A percentile compares a stretch with the other conserved stretches of the same genome.
phyloP scores from a whole-genome alignment of 1,140 invertebrate species.

The Pantala flavescens region DNA sequence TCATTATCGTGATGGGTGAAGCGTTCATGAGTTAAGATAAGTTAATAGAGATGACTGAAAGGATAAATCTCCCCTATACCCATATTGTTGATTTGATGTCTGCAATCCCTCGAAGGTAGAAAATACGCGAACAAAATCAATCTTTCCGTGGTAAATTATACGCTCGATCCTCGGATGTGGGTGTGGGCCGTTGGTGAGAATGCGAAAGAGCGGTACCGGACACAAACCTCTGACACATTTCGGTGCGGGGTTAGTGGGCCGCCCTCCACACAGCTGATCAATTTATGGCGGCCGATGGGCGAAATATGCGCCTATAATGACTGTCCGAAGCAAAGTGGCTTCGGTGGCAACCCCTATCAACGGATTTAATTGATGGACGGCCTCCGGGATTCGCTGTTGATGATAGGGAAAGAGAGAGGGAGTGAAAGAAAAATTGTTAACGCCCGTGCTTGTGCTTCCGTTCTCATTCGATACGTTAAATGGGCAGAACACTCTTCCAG shows the following conservation, averaged over 20 bases:
- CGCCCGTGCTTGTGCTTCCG: background rate
- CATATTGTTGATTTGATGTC: no score
- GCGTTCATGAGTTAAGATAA: no score
- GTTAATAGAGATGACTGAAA: no score
- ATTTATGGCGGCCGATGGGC: background rate
- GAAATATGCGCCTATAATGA: constrained; percentile 4
- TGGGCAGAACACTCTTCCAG: background rate
- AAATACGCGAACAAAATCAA: no score
- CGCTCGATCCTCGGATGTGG: background rate
- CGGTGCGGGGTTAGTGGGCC: background rate
- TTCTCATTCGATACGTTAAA: background rate
- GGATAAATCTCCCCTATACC: no score
- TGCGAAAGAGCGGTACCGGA: background rate
- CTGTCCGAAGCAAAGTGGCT: background rate
- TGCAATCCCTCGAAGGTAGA: no score
- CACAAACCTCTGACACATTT: background rate
- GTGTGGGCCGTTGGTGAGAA: background rate
- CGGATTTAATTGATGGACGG: constrained; percentile 4
- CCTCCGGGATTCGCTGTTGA: background rate
- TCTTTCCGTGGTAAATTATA: no score
- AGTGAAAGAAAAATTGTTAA: background rate
- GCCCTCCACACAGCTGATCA: background rate
- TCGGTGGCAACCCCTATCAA: background rate
- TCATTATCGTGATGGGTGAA: no score
- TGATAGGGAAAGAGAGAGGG: background rate